A percentile compares a stretch with the other conserved stretches of the same genome.
phyloP scores from a whole-genome alignment of 2,113 vertebrate genomes.

The Hypomesus transpacificus region DNA sequence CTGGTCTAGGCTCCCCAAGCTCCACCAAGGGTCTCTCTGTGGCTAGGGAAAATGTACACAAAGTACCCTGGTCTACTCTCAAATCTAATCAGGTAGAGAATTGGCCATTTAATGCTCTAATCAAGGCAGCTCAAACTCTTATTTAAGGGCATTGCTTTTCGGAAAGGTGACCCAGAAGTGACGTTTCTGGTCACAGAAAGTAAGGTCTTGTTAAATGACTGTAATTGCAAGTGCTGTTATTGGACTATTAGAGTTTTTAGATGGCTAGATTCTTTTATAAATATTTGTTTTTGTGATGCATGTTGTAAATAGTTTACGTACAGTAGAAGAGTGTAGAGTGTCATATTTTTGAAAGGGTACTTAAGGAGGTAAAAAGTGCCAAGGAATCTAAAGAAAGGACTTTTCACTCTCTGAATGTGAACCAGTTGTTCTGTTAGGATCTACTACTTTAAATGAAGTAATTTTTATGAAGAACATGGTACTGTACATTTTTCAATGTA shows the following conservation, averaged over 20 bases:
- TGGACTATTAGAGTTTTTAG: too few relatives aligned
- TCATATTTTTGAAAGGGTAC: slow-evolving; percentile 39
- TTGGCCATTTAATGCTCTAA: slow-evolving; percentile 46
- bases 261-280: too few relatives aligned
- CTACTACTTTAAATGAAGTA: slow-evolving; percentile 32
- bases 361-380: slow-evolving; percentile 41
- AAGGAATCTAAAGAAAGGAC: slow-evolving; percentile 38
- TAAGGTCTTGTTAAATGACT: slow-evolving; percentile 13
- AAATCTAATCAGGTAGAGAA: slow-evolving; percentile 23
- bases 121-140: slow-evolving; percentile 52
- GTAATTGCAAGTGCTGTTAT: neutral
- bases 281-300: too few relatives aligned
- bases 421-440: slow-evolving; percentile 49
- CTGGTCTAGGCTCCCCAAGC: slow-evolving; percentile 65
- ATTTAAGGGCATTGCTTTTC: slow-evolving; percentile 46
- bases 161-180: slow-evolving; percentile 44
- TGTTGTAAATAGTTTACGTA: too few relatives aligned
- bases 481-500: neutral
- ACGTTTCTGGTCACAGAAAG: slow-evolving; percentile 37
- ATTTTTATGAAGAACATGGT: neutral
- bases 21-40: neutral
- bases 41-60: neutral
- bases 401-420: slow-evolving; percentile 55
- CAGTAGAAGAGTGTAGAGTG: slow-evolving; percentile 12
- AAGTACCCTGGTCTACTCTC: slow-evolving; percentile 37